phyloP scores from a whole-genome alignment of 2,113 vertebrate genomes.

The Thunnus maccoyii region DNA sequence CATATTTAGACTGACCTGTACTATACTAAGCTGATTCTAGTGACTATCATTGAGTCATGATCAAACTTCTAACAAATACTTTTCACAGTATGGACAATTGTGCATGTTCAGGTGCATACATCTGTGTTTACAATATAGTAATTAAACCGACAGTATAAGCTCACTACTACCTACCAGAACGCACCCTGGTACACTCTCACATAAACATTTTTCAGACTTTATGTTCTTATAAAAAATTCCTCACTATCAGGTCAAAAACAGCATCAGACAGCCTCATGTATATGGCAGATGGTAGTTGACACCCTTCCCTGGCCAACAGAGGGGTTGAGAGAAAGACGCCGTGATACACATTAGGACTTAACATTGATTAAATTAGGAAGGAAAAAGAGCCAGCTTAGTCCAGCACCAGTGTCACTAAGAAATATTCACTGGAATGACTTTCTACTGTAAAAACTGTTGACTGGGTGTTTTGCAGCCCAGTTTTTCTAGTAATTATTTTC shows the following conservation, averaged over 20 bases:
- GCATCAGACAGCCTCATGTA: neutral
- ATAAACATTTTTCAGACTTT: too few relatives aligned
- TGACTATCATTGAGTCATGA: neutral
- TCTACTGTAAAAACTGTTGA: neutral
- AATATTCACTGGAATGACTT: neutral
- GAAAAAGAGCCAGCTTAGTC: neutral
- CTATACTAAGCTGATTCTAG: neutral
- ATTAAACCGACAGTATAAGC: too few relatives aligned
- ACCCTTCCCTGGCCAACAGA: conserved; percentile 19
- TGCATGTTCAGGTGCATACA: too few relatives aligned
- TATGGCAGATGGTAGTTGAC: conserved; percentile 34
- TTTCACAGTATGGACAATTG: neutral
- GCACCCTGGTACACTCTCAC: too few relatives aligned
- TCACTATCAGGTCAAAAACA: neutral
- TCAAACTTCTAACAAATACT: neutral
- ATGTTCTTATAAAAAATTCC: neutral
- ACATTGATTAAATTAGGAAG: neutral
- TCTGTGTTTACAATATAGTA: too few relatives aligned
- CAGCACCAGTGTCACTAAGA: neutral
- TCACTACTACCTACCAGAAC: too few relatives aligned
- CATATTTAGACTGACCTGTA: neutral
- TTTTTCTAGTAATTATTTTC: neutral
- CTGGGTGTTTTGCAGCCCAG: neutral
- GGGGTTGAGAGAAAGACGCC: neutral
- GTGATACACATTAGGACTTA: too few relatives aligned